Percentiles rank a stretch among this genome's conserved stretches.
These are phyloP conservation scores for Ammospiza maritima DNA, from an alignment of 2,797 vertebrate species.

Conservation along the genomic window DNA sequence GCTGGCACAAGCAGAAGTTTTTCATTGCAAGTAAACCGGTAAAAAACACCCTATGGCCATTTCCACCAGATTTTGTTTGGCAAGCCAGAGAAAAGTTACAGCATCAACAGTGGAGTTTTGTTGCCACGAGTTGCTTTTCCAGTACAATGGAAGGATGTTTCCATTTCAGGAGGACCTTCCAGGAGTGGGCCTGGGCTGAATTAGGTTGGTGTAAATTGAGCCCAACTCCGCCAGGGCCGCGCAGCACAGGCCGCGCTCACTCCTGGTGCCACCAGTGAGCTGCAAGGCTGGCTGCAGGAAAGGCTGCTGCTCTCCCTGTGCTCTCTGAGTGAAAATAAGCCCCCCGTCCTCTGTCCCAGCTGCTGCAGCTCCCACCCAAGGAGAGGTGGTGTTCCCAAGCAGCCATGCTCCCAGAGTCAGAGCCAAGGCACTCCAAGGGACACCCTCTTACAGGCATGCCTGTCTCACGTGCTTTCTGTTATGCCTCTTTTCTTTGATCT, in stretches of 20 bases:
- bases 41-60: not conserved
- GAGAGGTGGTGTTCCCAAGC: not conserved
- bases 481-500: slow-evolving; percentile 62
- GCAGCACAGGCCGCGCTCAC: not conserved
- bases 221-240: rapidly evolving
- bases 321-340: not conserved
- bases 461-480: slow-evolving; percentile 59
- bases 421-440: not conserved
- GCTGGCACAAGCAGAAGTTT: slow-evolving; percentile 19
- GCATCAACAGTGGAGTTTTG: not conserved
- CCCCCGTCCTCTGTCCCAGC: not conserved
- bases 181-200: not conserved
- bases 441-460: not conserved
- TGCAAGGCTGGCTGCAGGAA: not conserved
- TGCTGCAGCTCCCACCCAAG: not conserved
- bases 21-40: not conserved
- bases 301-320: not conserved
- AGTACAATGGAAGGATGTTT: not conserved
- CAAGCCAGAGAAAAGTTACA: not conserved
- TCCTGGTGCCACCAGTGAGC: rapidly evolving
- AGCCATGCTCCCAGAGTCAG: not conserved
- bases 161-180: not conserved
- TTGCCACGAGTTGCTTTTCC: not conserved
- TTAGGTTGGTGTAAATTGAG: rapidly evolving
- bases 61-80: not conserved